Base-by-base conservation (phyloP, 2,113 vertebrate species). In the Ciconia maguari region DNA sequence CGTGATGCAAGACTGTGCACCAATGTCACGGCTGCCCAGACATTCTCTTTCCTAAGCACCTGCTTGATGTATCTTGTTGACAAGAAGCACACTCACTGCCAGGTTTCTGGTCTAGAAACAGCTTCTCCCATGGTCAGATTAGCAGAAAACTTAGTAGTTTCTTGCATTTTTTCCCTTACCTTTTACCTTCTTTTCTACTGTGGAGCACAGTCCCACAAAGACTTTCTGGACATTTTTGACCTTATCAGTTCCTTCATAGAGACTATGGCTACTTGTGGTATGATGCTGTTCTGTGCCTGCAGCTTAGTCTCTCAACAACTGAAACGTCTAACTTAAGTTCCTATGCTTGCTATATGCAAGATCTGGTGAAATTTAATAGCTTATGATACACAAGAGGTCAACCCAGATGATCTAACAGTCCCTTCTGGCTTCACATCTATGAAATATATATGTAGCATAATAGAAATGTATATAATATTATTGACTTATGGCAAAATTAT, bases 401-500 rank as follows among this genome's bases (percentile, higher is more conserved):
- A 89, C 94, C 17, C 54, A 94, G 54, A 94, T 69, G 41, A 95
- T 90, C 54, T 58, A 90, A 64, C 9, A 90, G 82, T 38, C 75
- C 49, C 32, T 94, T 85, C 52, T 88, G 58, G 75, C 54, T 91
- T 77, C 71, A 80, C 41, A 90, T 72, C 49, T 80, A 83, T 54
- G 87, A 91, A 91, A 94, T 74, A 96, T 58, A 90, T 82, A 89
- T 13, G 48, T 30, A 72, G 34, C 13, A 5, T 65, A 91, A 89
- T 30, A 89, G 48, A 57, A 87, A 95, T 87, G 12, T 69, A 34
- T 69, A 65, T 52, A n/a, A 58, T 86, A 83, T 62, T 78, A 87
- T 79, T 76, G 88, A 91, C 65, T 79, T 87, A 89, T 21, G 27
- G 69, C 42, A 90, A 90, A 93, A 95, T 86, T 85, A 70, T 83